phyloP scores from a whole-genome alignment of 2,888 invertebrate species.

The Phragmatobia fuliginosa region DNA sequence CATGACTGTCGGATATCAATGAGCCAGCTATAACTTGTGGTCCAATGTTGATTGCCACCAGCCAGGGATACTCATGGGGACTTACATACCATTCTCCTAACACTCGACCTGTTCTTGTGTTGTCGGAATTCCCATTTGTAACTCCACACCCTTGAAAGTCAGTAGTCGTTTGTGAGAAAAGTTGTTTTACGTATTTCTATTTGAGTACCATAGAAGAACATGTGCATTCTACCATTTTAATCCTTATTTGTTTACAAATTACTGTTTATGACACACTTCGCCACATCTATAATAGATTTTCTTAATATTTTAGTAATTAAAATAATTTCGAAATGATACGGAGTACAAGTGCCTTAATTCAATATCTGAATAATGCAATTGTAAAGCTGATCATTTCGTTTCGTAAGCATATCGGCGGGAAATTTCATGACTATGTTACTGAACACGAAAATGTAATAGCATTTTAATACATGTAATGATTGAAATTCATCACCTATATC shows the following conservation, averaged over 20 bases:
- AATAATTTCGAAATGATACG: too few species aligned
- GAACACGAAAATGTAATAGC: background rate
- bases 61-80: constrained; percentile 86
- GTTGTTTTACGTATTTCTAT: background rate
- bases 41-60: constrained; percentile 76
- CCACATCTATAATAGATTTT: too few species aligned
- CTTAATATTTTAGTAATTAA: too few species aligned
- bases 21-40: constrained; percentile 72
- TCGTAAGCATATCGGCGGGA: background rate
- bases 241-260: background rate
- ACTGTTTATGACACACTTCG: too few species aligned
- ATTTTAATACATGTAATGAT: background rate
- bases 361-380: background rate
- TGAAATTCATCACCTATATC: background rate
- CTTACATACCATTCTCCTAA: constrained; percentile 4
- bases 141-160: constrained; percentile 17
- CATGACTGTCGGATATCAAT: constrained; percentile 86
- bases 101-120: constrained; percentile 8
- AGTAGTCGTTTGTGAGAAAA: background rate
- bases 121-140: constrained; percentile 1
- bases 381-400: background rate
- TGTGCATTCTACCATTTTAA: background rate
- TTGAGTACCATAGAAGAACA: background rate
- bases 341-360: too few species aligned
- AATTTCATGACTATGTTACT: background rate